Evolutionary conservation across 2,888 invertebrate species (phyloP).

Genomic region (Carpatolechia fugitivella): DNA sequence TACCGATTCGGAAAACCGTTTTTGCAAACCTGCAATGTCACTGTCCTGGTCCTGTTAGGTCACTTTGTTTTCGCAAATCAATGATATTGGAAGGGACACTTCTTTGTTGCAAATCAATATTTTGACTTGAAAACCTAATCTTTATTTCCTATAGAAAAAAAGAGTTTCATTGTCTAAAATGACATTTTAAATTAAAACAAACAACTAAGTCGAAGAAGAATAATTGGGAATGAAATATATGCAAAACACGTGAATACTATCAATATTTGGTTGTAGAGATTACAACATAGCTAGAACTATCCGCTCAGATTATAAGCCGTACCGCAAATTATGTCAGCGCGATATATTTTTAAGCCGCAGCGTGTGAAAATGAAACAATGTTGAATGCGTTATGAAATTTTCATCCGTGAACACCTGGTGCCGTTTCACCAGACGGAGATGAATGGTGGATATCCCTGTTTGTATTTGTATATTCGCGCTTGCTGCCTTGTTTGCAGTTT

Average conservation of each 20-base stretch:
- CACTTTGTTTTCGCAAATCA: too few species aligned
- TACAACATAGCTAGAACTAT: too few species aligned
- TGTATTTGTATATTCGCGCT: background rate
- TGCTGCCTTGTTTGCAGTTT: background rate
- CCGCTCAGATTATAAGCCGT: background rate
- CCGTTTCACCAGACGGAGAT: background rate
- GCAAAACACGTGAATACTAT: too few species aligned
- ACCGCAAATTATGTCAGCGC: background rate
- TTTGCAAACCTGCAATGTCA: background rate
- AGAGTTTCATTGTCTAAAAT: too few species aligned
- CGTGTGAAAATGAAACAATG: constrained; percentile 1
- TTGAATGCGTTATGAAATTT: background rate
- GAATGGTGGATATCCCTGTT: background rate
- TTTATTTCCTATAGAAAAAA: too few species aligned
- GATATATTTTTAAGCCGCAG: background rate
- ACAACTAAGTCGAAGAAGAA: too few species aligned
- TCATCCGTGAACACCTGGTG: background rate
- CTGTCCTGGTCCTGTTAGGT: background rate
- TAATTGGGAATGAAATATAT: too few species aligned
- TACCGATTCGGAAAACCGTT: background rate
- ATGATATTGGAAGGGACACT: too few species aligned
- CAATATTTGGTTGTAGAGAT: too few species aligned
- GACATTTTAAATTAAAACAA: too few species aligned
- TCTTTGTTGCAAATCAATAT: too few species aligned
- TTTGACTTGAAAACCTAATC: too few species aligned